A percentile compares a stretch with the other conserved stretches of the same genome.
These are phyloP conservation scores for Chiloscyllium punctatum DNA, from an alignment of 2,797 vertebrate genomes.

Conservation along the genomic window DNA sequence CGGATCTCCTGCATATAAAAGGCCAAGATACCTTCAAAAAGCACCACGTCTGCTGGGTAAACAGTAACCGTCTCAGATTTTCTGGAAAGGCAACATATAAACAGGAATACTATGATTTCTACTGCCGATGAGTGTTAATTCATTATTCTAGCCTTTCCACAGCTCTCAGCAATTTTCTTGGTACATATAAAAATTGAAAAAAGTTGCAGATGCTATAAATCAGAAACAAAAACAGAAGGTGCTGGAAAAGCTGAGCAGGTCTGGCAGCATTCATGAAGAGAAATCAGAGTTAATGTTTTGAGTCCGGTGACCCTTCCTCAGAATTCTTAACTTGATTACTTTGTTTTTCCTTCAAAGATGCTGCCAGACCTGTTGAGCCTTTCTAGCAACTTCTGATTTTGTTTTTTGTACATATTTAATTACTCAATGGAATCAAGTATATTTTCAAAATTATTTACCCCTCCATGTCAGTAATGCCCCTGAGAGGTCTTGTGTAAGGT, in stretches of 20 bases:
- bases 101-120: background rate
- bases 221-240: too few relatives aligned
- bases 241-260: too few relatives aligned
- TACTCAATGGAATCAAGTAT: background rate
- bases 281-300: too few relatives aligned
- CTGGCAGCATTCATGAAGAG: too few relatives aligned
- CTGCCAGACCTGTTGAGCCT: too few relatives aligned
- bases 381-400: too few relatives aligned
- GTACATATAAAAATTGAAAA: background rate
- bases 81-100: constrained; percentile 54
- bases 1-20: constrained; percentile 93
- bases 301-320: too few relatives aligned
- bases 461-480: background rate
- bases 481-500: background rate
- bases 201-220: too few relatives aligned
- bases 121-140: background rate
- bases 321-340: too few relatives aligned
- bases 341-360: too few relatives aligned
- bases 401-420: too few relatives aligned
- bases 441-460: background rate
- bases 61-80: constrained; percentile 87
- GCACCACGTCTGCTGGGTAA: constrained; percentile 90
- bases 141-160: background rate
- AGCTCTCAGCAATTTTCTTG: background rate
- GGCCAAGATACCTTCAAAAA: constrained; percentile 92